Base-by-base conservation (phyloP, 1,140 invertebrate species). In the Phortica variegata region DNA sequence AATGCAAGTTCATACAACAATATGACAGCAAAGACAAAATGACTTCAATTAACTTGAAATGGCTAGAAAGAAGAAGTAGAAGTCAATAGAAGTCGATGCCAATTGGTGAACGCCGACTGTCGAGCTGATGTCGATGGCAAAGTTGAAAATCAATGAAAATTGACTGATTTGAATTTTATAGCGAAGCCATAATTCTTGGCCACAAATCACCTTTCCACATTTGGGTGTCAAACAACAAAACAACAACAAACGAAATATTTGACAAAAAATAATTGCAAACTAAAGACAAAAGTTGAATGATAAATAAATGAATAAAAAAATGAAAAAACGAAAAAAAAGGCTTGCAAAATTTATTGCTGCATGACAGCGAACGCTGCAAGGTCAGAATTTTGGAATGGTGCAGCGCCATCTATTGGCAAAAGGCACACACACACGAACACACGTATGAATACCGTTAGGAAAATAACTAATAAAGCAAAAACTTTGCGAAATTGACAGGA, bases 201-300 rank as follows among this genome's bases (percentile, higher is more conserved):
- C 58, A 66, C 62, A 66, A 66, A 66, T 66, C 62, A 66, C 62
- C 59, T 66, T 65, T 60, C 39, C 49, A 44, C 26, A 29, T 12
- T 29, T 29, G 50, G 47, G 52, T 59, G 29, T 36, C n/a, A n/a
- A n/a, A n/a, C n/a, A n/a, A n/a, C n/a, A n/a, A n/a, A n/a, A n/a
- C n/a, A n/a, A n/a, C n/a, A n/a, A n/a, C n/a, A n/a, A n/a, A n/a
- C n/a, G n/a, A n/a, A n/a, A n/a, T 44, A 49, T 53, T 56, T 54
- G 51, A 56, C 31, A 42, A 49, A 51, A 48, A 50, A 36, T 34
- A 39, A 36, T 34, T 37, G 46, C 36, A 54, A 29, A 49, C 44
- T 37, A 42, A 61, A 46, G 49, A 40, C 44, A 44, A 56, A 39
- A 46, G 43, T 34, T 38, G 19, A 20, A 52, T 41, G 21, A 21